Evolutionary conservation across 1,140 invertebrate genomes (phyloP), one percentile per base, ranked within the genome.

Genomic region (Drosophila biarmipes): DNA sequence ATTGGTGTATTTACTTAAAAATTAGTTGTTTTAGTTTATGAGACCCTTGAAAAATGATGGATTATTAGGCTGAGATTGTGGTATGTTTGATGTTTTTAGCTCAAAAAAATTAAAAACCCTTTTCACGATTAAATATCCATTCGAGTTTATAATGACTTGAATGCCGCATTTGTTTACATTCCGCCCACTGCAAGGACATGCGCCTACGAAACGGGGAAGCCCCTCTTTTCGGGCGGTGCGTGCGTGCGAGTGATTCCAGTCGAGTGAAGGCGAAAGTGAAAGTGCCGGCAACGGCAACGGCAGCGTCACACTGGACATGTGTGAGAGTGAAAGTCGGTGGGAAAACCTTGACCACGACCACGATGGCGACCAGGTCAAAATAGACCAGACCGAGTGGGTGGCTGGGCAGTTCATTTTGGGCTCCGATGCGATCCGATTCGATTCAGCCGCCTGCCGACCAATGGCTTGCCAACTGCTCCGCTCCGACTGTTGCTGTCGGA

Each of bases 251-350:
- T 78, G 55, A 53, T 35, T 54, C 42, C 24, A 46, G 29, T 24
- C 55, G 40, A 49, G 59, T 53, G 51, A 80, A 58, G 54, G 80
- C 37, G 79, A 82, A 82, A 82, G 80, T 56, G 86, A 90, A 89
- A 89, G 76, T 89, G 84, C 84, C 84, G 84, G 79, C 79, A 69
- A 67, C 84, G 84, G 79, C 79, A 69, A 67, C 63, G 80, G 61
- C 62, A 78, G 81, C 75, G 75, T 62, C 80, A 69, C 53, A 42
- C 55, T 49, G 52, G 77, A 75, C 80, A 80, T 84, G 72, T 87
- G 85, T 74, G 69, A 91, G 89, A 91, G 90, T 90, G 90, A 91
- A 91, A 91, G 90, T 91, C 81, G 86, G 80, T 90, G 73, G 66
- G 62, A 84, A 69, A 91, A 91, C 90, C 90, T 91, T 91, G 90